Evolutionary conservation across 2,113 vertebrate genomes (phyloP).

Genomic region (Semicossyphus pulcher): DNA sequence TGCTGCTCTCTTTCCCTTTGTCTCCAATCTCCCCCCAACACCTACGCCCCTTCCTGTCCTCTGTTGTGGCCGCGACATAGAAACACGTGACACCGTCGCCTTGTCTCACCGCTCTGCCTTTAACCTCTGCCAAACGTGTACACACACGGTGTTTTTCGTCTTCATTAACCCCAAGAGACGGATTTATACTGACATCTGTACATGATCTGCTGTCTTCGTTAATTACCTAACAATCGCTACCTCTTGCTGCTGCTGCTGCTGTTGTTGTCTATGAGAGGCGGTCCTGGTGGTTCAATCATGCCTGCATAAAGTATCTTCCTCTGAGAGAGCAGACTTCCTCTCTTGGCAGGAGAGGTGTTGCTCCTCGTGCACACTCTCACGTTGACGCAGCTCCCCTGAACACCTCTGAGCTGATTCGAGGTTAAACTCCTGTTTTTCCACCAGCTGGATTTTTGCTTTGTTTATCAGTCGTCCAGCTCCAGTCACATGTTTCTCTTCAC

Average conservation of each 20-base stretch:
- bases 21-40: neutral
- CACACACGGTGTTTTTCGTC: constrained; percentile 13
- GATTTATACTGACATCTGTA: neutral
- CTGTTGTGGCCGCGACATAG: neutral
- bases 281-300: constrained; percentile 12
- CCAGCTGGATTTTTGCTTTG: neutral
- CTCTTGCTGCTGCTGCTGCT: constrained; percentile 15
- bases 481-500: constrained; percentile 43
- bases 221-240: neutral
- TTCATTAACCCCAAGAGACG: constrained; percentile 21
- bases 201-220: constrained; percentile 19
- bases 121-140: constrained; percentile 3
- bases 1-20: constrained; percentile 28
- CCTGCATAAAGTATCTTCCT: constrained; percentile 19
- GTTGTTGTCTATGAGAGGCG: neutral
- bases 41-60: constrained; percentile 17
- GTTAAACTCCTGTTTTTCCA: constrained; percentile 49
- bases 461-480: constrained; percentile 23
- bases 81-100: neutral
- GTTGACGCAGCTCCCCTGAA: neutral
- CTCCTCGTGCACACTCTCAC: constrained; percentile 1
- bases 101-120: constrained; percentile 8
- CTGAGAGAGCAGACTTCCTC: constrained; percentile 17
- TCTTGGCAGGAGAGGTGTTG: constrained; percentile 18
- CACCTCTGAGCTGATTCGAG: constrained; percentile 26